Evolutionary conservation across 2,888 invertebrate species (phyloP), one percentile per base, ranked within the genome.

Genomic region (Caenorhabditis macrosperma): DNA sequence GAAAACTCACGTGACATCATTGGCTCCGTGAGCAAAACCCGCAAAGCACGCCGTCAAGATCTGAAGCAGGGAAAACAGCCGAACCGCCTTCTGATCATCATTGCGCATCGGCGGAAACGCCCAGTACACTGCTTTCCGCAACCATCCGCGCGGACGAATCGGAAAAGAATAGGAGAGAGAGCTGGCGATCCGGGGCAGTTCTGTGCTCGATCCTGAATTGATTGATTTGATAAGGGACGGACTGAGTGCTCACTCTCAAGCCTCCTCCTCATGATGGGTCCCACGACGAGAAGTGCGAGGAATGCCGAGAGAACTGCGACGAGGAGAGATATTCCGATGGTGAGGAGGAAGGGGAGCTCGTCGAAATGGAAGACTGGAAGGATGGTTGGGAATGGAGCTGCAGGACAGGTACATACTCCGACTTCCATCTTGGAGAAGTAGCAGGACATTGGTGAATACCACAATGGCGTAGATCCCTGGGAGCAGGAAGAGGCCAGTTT

Each of bases 11-110:
- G 95, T 95, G 79, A 98, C 97, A 91, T 99, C 98, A 91, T 99
- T 99, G 17, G 97, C 98, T 28, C 98, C 98, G 90, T 99, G 98
- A 15, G 98, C 98, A 91, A 99, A 99, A 66, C 97, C 95, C 1
- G 97, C 98, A 91, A 99, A 99, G 15, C 96, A 94, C 2, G 98
- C 98, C 0, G 98, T 98, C 68, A 99, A 93, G 67, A 98, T 94
- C 93, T 99, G 98, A 48, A 98, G 93, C 91, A 96, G 96, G 46
- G 96, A 95, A 92, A 99, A 99, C n/a, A 95, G 55, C 35, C 81
- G 63, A 17, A 87, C 83, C 12, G 86, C 87, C n/a, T 84, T 79
- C 57, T 82, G 72, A 71, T 87, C 86, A 20, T 87, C 82, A 7
- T 79, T 79, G 46, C 74, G 46, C 63, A 67, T 67, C 22, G 72